phyloP scores from a whole-genome alignment of 2,797 vertebrate genomes.

The Podarcis siculus region DNA sequence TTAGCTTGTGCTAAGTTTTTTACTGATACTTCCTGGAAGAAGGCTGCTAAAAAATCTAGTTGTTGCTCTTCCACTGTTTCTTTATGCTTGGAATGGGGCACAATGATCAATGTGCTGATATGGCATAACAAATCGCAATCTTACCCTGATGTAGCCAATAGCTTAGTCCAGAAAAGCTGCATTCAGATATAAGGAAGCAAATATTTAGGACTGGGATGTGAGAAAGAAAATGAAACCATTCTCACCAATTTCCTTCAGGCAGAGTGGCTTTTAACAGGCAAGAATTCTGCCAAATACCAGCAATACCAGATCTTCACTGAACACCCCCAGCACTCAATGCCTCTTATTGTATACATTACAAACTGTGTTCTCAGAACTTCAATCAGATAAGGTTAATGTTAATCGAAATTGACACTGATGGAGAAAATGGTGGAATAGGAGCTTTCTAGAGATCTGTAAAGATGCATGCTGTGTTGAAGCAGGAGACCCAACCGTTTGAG shows the following conservation, averaged over 20 bases:
- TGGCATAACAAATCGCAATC: not conserved
- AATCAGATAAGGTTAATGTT: not conserved
- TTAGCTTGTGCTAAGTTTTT: conserved; percentile 19
- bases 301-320: not conserved
- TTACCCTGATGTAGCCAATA: not conserved
- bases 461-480: not conserved
- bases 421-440: not conserved
- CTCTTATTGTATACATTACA: not conserved
- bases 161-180: not conserved
- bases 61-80: not conserved
- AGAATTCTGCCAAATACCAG: not conserved
- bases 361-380: not conserved
- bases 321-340: not conserved
- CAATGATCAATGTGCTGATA: not conserved
- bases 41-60: not conserved
- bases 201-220: not conserved
- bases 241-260: not conserved
- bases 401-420: not conserved
- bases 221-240: not conserved
- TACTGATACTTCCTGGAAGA: not conserved
- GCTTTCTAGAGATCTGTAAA: not conserved
- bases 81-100: not conserved
- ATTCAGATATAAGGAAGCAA: not conserved
- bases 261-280: not conserved
- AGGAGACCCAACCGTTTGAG: not conserved